A percentile compares a stretch with the other conserved stretches of the same genome.
Conservation (phyloP, 2,888 invertebrate species). For the Aspidapion aeneum region DNA sequence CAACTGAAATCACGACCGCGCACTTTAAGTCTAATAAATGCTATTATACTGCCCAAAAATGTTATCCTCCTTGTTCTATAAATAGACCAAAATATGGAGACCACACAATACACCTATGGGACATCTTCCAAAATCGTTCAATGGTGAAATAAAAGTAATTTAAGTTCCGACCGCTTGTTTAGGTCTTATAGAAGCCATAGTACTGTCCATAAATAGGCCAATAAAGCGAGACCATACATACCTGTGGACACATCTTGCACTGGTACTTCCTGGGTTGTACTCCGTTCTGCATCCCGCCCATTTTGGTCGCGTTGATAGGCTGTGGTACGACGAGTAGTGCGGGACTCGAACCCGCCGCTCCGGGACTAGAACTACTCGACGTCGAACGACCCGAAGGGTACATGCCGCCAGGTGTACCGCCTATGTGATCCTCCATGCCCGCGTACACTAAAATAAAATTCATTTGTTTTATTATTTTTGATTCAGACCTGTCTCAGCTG, state of each 20-base stretch:
- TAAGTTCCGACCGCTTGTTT: neutral
- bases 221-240: slow-evolving; percentile 49
- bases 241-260: slow-evolving; percentile 97
- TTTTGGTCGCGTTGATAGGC: slow-evolving; percentile 70
- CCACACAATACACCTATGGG: too few species aligned
- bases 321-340: slow-evolving; percentile 86
- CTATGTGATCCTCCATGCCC: slow-evolving; percentile 46
- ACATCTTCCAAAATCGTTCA: too few species aligned
- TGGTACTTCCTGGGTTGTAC: slow-evolving; percentile 72
- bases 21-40: too few species aligned
- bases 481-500: too few species aligned
- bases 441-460: slow-evolving; percentile 25
- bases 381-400: slow-evolving; percentile 53
- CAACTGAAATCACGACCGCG: too few species aligned
- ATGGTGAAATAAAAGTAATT: too few species aligned
- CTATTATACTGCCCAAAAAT: too few species aligned
- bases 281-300: slow-evolving; percentile 48
- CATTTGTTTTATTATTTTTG: too few species aligned
- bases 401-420: slow-evolving; percentile 47
- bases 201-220: neutral
- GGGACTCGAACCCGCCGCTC: slow-evolving; percentile 52
- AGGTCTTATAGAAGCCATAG: neutral
- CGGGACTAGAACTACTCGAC: slow-evolving; percentile 49
- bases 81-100: too few species aligned
- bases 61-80: too few species aligned